Percentiles rank a stretch among this genome's conserved stretches.
Evolutionary conservation across 2,888 invertebrate genomes (phyloP).

Genomic region (Synergus itoensis): DNA sequence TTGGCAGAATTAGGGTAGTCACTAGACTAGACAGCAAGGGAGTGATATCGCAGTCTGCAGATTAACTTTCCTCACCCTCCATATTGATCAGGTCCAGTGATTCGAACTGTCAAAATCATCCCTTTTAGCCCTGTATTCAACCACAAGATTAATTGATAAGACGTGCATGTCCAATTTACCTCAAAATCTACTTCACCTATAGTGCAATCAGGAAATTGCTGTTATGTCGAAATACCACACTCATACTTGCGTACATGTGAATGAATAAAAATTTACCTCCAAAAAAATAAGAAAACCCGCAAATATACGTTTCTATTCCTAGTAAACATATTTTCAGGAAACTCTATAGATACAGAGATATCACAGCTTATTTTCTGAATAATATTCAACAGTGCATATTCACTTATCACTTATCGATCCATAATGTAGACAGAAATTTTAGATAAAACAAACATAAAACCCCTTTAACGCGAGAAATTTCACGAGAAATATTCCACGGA

Average conservation of each 20-base stretch:
- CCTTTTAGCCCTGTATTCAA: not conserved
- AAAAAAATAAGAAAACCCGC: too few species aligned
- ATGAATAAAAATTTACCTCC: too few species aligned
- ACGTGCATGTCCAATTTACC: constrained; percentile 14
- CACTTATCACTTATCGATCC: too few species aligned
- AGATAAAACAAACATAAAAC: too few species aligned
- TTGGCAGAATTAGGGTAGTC: not conserved
- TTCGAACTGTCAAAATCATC: constrained; percentile 14
- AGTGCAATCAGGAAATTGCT: not conserved
- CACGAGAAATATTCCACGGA: too few species aligned
- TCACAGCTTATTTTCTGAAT: too few species aligned
- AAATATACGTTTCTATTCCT: too few species aligned
- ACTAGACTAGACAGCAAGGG: not conserved
- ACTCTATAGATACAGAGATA: too few species aligned
- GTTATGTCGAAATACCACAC: not conserved
- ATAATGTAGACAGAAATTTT: too few species aligned
- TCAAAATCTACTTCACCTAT: not conserved
- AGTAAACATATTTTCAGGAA: too few species aligned
- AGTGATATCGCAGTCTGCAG: not conserved
- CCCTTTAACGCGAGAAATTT: too few species aligned
- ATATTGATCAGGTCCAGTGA: not conserved
- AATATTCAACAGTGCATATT: too few species aligned
- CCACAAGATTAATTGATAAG: constrained; percentile 29
- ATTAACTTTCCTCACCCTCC: constrained; percentile 2
- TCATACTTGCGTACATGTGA: not conserved